Percentiles rank a stretch among this genome's conserved stretches.
Conservation (phyloP, 53 echinoderm and acorn worm species). For the Zoroaster sp. region DNA sequence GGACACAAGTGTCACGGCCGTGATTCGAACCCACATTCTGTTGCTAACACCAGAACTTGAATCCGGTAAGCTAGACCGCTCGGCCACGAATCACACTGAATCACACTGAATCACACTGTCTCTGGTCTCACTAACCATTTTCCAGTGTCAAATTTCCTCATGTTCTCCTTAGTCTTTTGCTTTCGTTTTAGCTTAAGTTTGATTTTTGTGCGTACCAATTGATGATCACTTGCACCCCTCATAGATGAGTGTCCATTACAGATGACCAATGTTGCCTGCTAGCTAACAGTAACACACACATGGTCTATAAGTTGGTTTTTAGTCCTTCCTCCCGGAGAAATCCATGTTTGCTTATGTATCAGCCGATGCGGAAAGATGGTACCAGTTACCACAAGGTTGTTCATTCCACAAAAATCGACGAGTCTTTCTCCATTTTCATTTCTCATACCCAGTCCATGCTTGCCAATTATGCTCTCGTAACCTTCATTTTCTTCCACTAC, state of each 20-base stretch:
- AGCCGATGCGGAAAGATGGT: conserved; percentile 29
- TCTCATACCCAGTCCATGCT: conserved; percentile 10
- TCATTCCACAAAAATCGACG: conserved; percentile 7
- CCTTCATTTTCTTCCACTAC: conserved; percentile 15
- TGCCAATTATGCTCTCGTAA: conserved; percentile 31
- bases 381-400: conserved; percentile 42
- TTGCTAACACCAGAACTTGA: no score
- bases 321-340: conserved; percentile 34
- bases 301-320: conserved; percentile 57
- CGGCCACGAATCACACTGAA: no score
- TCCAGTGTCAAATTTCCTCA: neutral
- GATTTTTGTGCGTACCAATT: neutral
- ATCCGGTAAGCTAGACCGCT: no score
- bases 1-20: no score
- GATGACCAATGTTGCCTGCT: conserved; percentile 17
- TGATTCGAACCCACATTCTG: no score
- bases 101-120: no score
- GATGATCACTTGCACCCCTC: conserved; percentile 13
- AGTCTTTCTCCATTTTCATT: conserved; percentile 31
- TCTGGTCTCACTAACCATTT: no score
- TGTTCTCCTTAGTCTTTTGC: neutral
- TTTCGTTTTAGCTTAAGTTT: no score
- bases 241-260: neutral
- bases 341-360: conserved; percentile 37
- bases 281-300: conserved; percentile 31